Evolutionary conservation across 2,113 vertebrate genomes (phyloP).

Genomic region (Pampusana beccarii): DNA sequence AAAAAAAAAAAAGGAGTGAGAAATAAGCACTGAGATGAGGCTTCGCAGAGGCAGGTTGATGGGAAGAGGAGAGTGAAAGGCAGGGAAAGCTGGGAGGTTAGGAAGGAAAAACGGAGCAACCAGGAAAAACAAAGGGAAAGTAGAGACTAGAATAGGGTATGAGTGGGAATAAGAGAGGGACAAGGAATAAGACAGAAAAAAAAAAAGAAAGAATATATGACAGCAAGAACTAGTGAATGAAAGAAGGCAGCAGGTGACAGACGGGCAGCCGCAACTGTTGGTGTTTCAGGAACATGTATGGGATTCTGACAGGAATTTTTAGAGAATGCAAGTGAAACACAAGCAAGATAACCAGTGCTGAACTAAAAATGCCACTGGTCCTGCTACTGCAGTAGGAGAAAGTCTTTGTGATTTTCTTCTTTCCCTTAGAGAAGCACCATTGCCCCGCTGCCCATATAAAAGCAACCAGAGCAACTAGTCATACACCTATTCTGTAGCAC

Average conservation of each 20-base stretch:
- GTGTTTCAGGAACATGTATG: not conserved
- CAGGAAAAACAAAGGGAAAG: not conserved
- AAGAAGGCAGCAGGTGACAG: constrained; percentile 32
- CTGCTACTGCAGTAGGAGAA: not conserved
- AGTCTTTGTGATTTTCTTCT: not conserved
- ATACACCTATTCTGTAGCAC: not conserved
- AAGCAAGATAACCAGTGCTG: not conserved
- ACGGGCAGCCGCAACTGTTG: constrained; percentile 13
- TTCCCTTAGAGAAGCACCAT: not conserved
- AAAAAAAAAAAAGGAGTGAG: not conserved
- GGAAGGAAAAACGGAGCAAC: not conserved
- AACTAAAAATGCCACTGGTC: constrained; percentile 14
- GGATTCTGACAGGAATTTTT: constrained; percentile 23
- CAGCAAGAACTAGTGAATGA: not conserved
- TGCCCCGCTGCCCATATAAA: not conserved
- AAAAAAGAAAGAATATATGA: not conserved
- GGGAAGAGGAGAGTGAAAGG: not conserved
- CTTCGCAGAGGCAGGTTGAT: not conserved
- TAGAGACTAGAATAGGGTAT: not conserved
- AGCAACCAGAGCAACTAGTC: not conserved
- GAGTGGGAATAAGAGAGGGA: not conserved
- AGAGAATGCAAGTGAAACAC: constrained; percentile 17
- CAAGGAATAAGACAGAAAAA: not conserved
- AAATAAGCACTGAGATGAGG: not conserved
- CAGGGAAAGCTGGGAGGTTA: not conserved